Evolutionary conservation across 2,888 invertebrate species (phyloP).

Genomic region (Clanis bilineata): DNA sequence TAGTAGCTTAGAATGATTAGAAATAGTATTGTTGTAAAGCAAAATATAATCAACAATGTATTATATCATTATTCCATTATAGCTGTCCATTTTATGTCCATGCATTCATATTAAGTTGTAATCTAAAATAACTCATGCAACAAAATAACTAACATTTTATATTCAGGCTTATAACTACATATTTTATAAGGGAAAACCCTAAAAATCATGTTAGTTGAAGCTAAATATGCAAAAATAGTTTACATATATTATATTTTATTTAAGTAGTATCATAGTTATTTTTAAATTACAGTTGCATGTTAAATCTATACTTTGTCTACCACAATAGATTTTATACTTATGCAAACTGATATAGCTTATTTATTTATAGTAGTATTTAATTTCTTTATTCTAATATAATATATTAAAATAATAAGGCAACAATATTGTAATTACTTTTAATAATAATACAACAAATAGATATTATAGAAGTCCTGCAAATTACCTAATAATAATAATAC

Average conservation of each 20-base stretch:
- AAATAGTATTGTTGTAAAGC: conserved; percentile 1
- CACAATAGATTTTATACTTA: background rate
- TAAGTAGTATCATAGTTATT: background rate
- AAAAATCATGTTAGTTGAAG: background rate
- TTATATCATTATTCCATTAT: background rate
- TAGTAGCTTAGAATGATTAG: conserved; percentile 5
- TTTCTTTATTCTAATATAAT: background rate
- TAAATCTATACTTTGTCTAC: background rate
- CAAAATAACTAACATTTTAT: background rate
- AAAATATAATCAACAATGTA: background rate
- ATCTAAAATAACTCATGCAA: conserved; percentile 1
- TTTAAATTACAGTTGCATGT: background rate
- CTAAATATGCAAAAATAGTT: background rate
- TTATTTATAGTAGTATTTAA: background rate
- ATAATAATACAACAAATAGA: background rate
- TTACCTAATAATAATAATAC: too few species aligned
- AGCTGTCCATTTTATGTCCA: background rate
- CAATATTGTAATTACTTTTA: background rate
- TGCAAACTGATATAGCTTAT: background rate
- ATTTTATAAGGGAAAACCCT: background rate
- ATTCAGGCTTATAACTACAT: background rate
- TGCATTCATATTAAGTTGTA: background rate
- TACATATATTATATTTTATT: background rate
- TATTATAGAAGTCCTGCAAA: too few species aligned
- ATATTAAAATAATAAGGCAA: background rate